Percentiles rank a stretch among this genome's conserved stretches.
phyloP scores from a whole-genome alignment of 37 sponge, comb jelly and placozoan species.

The Oscarella lobularis region DNA sequence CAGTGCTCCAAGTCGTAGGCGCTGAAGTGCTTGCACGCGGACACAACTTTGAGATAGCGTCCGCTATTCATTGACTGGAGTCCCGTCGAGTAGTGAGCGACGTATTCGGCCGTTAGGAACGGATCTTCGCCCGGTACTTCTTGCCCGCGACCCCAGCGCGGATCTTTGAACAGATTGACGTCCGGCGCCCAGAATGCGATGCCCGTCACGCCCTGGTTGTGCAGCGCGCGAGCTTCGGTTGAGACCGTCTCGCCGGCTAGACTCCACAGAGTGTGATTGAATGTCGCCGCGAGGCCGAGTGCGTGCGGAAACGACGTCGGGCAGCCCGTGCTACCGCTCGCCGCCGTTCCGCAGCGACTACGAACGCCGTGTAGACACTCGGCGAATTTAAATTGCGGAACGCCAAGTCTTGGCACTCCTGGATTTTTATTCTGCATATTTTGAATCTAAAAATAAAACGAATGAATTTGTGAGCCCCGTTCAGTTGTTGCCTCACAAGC shows the following conservation, averaged over 20 bases:
- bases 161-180: not conserved
- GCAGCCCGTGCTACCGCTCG: not conserved
- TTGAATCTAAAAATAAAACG: too few species aligned
- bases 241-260: not conserved
- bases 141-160: constrained; percentile 6
- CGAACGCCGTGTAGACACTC: not conserved
- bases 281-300: not conserved
- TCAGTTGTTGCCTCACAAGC: too few species aligned
- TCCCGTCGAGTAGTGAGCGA: not conserved
- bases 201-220: not conserved
- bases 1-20: not conserved
- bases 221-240: constrained; percentile 2
- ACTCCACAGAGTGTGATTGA: not conserved
- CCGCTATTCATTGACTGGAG: not conserved
- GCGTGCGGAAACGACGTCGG: not conserved
- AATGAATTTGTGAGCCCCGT: too few species aligned
- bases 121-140: constrained; percentile 10
- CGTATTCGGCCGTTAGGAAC: not conserved
- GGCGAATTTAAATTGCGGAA: not conserved
- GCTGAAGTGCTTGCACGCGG: not conserved
- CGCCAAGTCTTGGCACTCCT: not conserved
- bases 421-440: not conserved
- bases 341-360: not conserved
- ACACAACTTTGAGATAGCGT: not conserved
- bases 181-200: not conserved